These are phyloP conservation scores for Ypsolopha sequella DNA, from an alignment of 2,888 invertebrate genomes.

Conservation along the genomic window DNA sequence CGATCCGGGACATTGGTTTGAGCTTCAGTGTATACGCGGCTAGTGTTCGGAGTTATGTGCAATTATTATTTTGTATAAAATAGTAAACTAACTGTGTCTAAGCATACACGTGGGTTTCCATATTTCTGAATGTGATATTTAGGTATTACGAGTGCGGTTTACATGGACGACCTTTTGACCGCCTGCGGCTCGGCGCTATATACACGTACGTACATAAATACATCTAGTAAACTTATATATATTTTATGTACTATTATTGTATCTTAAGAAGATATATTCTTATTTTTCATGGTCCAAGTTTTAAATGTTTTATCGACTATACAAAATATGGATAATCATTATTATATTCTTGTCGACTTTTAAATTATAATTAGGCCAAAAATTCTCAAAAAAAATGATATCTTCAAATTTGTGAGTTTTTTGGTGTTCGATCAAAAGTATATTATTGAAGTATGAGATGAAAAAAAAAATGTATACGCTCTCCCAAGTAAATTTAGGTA, in stretches of 20 bases:
- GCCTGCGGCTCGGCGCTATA: conserved; percentile 16
- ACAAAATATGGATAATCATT: conserved; percentile 69
- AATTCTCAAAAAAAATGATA: conserved; percentile 50
- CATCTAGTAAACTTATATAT: conserved; percentile 66
- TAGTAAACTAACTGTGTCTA: conserved; percentile 66
- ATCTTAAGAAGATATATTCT: conserved; percentile 70
- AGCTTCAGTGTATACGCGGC: conserved; percentile 42
- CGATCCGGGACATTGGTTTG: conserved; percentile 3
- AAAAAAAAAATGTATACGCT: conserved; percentile 65
- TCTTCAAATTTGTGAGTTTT: conserved; percentile 63
- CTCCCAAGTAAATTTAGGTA: conserved; percentile 64
- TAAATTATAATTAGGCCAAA: conserved; percentile 59
- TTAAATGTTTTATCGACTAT: conserved; percentile 72
- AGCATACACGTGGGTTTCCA: conserved; percentile 70
- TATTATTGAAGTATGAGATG: conserved; percentile 57
- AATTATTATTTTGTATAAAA: conserved; percentile 72
- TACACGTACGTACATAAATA: conserved; percentile 59
- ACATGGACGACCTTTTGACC: conserved; percentile 20
- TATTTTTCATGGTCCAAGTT: conserved; percentile 72
- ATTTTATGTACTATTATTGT: conserved; percentile 71
- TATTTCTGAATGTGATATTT: conserved; percentile 73
- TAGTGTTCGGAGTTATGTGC: conserved; percentile 67
- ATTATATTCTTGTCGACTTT: conserved; percentile 69
- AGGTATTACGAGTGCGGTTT: conserved; percentile 67
- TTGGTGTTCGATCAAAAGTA: conserved; percentile 67